phyloP scores from a whole-genome alignment of 1,140 invertebrate species.

The Mylabris phalerata region DNA sequence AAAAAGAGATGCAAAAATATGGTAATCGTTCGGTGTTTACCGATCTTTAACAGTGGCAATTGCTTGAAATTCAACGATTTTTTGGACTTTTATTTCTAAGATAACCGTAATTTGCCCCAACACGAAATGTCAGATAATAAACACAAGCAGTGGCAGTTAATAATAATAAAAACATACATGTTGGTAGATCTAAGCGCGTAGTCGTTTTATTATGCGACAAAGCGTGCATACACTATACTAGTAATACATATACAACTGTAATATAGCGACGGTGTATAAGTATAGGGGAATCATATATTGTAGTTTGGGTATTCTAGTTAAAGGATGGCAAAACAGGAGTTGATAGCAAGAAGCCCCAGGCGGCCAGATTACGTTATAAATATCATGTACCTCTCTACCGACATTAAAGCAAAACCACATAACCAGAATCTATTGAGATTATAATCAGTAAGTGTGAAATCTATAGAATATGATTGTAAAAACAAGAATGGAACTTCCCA shows the following conservation, averaged over 20 bases:
- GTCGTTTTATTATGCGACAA: constrained; percentile 11
- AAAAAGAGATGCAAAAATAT: too few species aligned
- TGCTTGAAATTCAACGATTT: too few species aligned
- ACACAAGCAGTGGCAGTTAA: constrained; percentile 9
- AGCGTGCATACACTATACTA: neutral
- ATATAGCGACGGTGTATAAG: neutral
- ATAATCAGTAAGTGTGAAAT: constrained; percentile 16
- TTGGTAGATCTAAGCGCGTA: constrained; percentile 6
- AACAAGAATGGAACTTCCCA: neutral
- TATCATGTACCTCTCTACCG: neutral
- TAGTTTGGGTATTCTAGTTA: too few species aligned
- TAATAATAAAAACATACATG: constrained; percentile 14
- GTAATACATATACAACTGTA: too few species aligned
- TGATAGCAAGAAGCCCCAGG: constrained; percentile 6
- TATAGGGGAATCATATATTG: constrained; percentile 9
- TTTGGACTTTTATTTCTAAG: too few species aligned
- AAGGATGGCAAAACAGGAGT: constrained; percentile 1
- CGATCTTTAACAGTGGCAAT: too few species aligned
- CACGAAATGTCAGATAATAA: constrained; percentile 6
- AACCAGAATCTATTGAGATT: constrained; percentile 6
- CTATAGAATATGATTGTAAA: constrained; percentile 5
- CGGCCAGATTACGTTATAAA: constrained; percentile 9
- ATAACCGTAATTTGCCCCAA: too few species aligned
- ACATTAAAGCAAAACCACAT: constrained; percentile 1
- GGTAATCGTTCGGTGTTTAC: too few species aligned